phyloP scores from a whole-genome alignment of 2,113 vertebrate species.

The Hiodon tergisus region DNA sequence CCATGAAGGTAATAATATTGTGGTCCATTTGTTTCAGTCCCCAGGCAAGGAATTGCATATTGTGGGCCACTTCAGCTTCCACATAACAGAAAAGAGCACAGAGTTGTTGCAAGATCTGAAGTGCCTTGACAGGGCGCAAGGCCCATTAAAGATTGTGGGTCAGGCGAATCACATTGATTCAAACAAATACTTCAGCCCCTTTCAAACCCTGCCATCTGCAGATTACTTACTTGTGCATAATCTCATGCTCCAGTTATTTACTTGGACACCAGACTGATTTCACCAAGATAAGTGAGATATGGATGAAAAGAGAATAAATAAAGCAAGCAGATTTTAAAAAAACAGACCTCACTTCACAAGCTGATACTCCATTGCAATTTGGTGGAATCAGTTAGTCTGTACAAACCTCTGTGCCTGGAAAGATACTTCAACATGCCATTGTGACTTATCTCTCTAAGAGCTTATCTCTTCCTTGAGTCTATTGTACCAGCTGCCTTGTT shows the following conservation, averaged over 20 bases:
- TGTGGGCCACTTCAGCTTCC: slow-evolving; percentile 56
- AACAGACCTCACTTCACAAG: too few species aligned
- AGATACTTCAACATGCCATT: slow-evolving; percentile 15
- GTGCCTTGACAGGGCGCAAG: neutral
- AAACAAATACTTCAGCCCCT: neutral
- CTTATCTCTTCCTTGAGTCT: too few species aligned
- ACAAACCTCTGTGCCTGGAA: neutral
- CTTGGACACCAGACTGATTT: too few species aligned
- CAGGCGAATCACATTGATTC: neutral
- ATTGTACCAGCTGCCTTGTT: too few species aligned
- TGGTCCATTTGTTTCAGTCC: slow-evolving; percentile 54
- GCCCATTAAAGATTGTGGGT: neutral
- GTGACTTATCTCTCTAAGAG: too few species aligned
- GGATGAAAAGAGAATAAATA: too few species aligned
- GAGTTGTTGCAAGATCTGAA: neutral
- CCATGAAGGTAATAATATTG: slow-evolving; percentile 43
- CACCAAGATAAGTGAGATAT: too few species aligned
- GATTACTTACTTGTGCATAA: neutral
- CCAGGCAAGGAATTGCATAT: slow-evolving; percentile 59
- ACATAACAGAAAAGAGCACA: slow-evolving; percentile 43
- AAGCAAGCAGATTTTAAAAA: too few species aligned
- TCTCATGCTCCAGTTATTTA: too few species aligned
- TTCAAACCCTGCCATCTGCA: neutral
- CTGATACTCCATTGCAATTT: too few species aligned
- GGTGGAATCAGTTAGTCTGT: too few species aligned